Evolutionary conservation across 2,888 invertebrate species (phyloP), one percentile per base, ranked within the genome.

Genomic region (Anarsia innoxiella): DNA sequence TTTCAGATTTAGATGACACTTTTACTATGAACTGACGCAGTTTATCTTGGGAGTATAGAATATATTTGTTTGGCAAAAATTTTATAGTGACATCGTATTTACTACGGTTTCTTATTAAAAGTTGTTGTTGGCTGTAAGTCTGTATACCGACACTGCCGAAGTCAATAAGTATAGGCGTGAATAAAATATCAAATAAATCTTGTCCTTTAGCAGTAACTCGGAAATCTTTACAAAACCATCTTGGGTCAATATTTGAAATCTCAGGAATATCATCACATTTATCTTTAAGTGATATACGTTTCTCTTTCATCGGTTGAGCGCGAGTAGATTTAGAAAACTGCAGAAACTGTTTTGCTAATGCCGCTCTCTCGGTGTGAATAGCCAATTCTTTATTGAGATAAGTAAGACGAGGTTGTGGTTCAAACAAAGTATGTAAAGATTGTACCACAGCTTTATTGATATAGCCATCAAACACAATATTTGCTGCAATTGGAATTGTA

Each of bases 381-480:
- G 40, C 37, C 33, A 69, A 39, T 45, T 73, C 67, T 41, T 66
- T 45, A 29, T 55, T 54, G 12, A 72, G 34, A 45, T 66, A 79
- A 3, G 83, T 74, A 44, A 74, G 78, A 5, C 42, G 44, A 31
- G 54, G 49, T 42, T 64, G 53, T 41, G 46, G 56, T 30, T 80
- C 76, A 25, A 53, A 46, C 31, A 84, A 46, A 51, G 62, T 75
- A 41, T 80, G 80, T 30, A 79, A 51, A 23, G 84, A 83, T 52
- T 77, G 66, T 19, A 70, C 45, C 4, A 46, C 28, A 23, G 54
- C 8, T 19, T 8, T 8, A 5, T 19, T 19, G 19, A 5, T 19
- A 3, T 19, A 19, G 8, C 19, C 19, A 19, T 19, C 19, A 3
- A 19, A 5, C 8, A 5, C 19, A n/a, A 19, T 8, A 19, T 19